Base-by-base conservation (phyloP, 2,888 invertebrate species). In the Nasonia oneida region DNA sequence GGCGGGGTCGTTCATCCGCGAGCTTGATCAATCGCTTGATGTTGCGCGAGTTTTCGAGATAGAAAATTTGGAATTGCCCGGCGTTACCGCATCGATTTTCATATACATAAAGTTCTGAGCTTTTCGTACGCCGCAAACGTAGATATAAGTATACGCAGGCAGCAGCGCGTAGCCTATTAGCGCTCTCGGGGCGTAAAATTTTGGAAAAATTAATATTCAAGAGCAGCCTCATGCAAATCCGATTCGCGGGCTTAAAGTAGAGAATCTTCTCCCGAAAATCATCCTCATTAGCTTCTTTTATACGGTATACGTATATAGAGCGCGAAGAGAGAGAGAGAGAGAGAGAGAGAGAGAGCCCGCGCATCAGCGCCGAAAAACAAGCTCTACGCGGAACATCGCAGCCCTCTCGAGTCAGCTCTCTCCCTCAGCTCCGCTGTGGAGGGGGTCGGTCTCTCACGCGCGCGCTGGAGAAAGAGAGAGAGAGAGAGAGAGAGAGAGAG, bases 311-410 rank as follows among this genome's bases (percentile, higher is more conserved):
- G 57, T 23, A n/a, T 61, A 42, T 47, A 10, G 33, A 18, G 47
- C 15, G 57, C 8, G 23, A 29, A 29, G 29, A 29, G 29, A 29
- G 29, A 29, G 29, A 29, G 29, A 29, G 29, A 29, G 29, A 29
- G 29, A 29, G 29, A 29, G 29, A 29, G 29, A 29, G 29, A 29
- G 29, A 77, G 23, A 57, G 5, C 12, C 6, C 47, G 10, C 47
- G 47, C 47, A 57, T n/a, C n/a, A 57, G 57, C 57, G n/a, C 23
- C 57, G 57, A n/a, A 61, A 61, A 61, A 61, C 57, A 33, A 77
- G 61, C 39, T 77, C 42, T 37, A 29, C 57, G 76, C 33, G 76
- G 50, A 77, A 77, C 57, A 50, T 61, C 57, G 57, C 18, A 37
- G 37, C 76, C 33, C 57, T 61, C 57, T 61, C 57, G 57, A 61